Evolutionary conservation across 37 sponge, comb jelly and placozoan genomes (phyloP).

Genomic region (Cliona cf. orientalis): DNA sequence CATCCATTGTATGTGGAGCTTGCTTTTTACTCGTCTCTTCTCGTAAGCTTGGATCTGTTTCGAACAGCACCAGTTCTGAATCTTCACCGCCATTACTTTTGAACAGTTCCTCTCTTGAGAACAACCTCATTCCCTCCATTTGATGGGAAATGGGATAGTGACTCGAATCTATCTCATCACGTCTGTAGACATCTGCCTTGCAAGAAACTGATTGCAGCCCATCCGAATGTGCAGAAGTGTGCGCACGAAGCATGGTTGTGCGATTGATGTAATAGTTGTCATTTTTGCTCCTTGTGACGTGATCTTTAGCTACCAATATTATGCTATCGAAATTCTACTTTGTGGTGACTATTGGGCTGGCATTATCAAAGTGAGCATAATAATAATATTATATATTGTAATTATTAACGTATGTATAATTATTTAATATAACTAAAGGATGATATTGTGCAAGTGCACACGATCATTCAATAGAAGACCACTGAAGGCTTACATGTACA

Average conservation of each 20-base stretch:
- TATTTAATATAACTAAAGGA: too few relatives aligned
- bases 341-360: conserved; percentile 85
- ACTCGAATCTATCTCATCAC: conserved; percentile 93
- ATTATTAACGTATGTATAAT: too few relatives aligned
- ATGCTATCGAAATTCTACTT: conserved; percentile 95
- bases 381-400: too few relatives aligned
- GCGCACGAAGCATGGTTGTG: conserved; percentile 75
- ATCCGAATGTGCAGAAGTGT: conserved; percentile 93
- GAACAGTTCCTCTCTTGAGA: conserved; percentile 76
- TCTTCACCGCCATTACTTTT: neutral
- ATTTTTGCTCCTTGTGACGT: conserved; percentile 66
- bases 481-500: too few relatives aligned
- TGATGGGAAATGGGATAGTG: conserved; percentile 99
- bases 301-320: conserved; percentile 73
- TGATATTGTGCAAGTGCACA: too few relatives aligned
- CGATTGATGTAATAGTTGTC: conserved; percentile 94
- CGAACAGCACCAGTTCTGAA: conserved; percentile 59
- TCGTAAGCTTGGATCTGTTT: neutral
- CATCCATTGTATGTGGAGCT: conserved; percentile 75
- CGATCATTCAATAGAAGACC: too few relatives aligned
- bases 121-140: conserved; percentile 95
- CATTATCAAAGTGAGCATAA: conserved; percentile 76
- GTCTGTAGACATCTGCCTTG: conserved; percentile 95
- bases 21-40: conserved; percentile 73
- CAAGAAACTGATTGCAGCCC: conserved; percentile 88